Evolutionary conservation across 2,888 invertebrate genomes (phyloP).

Genomic region (Plagodis dolabraria): DNA sequence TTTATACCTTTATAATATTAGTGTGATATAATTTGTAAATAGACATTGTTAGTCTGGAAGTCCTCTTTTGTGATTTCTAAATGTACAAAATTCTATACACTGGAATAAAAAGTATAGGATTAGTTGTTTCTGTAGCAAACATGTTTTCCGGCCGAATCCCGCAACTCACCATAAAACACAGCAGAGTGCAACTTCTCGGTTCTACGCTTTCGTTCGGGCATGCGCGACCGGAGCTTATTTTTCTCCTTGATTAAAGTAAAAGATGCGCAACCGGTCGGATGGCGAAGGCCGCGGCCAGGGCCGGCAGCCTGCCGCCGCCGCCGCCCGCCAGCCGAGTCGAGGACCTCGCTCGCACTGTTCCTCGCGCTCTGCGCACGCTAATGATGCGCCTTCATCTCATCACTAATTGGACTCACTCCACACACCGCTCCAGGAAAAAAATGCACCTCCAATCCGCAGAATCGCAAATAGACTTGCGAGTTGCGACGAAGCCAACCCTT

Average conservation of each 20-base stretch:
- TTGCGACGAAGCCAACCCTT: conserved; percentile 48
- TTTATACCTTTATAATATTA: too few species aligned
- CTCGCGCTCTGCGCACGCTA: conserved; percentile 54
- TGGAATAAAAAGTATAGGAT: too few species aligned
- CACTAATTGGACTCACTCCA: conserved; percentile 78
- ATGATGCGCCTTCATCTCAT: conserved; percentile 76
- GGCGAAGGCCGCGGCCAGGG: conserved; percentile 77
- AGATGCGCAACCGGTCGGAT: conserved; percentile 81
- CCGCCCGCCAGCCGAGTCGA: conserved; percentile 60
- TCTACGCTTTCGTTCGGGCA: conserved; percentile 78
- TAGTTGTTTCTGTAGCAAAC: too few species aligned
- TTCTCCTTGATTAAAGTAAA: conserved; percentile 81
- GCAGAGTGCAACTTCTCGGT: conserved; percentile 66
- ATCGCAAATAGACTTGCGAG: conserved; percentile 59
- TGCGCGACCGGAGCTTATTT: conserved; percentile 67
- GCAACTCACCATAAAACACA: conserved; percentile 78
- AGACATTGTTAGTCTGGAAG: too few species aligned
- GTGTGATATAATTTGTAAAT: too few species aligned
- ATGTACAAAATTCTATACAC: too few species aligned
- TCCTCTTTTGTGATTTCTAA: too few species aligned
- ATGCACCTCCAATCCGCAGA: conserved; percentile 55
- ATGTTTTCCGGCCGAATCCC: conserved; percentile 53
- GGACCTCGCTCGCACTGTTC: conserved; percentile 45
- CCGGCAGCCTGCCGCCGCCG: conserved; percentile 65
- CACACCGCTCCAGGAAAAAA: conserved; percentile 73